Conservation (phyloP, 1,140 invertebrate genomes). For the Zaprionus gabonicus region DNA sequence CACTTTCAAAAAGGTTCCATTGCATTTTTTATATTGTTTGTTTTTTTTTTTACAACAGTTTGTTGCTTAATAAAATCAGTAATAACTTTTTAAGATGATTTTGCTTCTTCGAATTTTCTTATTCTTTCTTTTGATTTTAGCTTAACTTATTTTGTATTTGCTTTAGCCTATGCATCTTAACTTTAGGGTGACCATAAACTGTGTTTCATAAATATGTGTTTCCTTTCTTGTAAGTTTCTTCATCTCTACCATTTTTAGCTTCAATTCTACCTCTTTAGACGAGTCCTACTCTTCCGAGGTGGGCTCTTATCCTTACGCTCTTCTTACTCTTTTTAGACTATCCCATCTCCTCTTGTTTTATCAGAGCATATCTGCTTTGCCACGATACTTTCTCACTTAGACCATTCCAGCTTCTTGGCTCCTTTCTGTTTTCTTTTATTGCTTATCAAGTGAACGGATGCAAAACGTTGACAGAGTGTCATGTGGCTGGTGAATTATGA, state of each 20-base stretch:
- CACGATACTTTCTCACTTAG: background rate
- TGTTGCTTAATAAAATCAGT: background rate
- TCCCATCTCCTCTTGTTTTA: no score
- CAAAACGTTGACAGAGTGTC: constrained; percentile 75
- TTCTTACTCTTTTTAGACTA: background rate
- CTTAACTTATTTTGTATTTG: no score
- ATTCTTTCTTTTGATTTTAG: no score
- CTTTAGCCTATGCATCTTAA: no score
- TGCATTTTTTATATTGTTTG: background rate
- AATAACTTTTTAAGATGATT: background rate
- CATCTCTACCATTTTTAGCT: no score
- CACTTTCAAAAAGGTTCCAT: background rate
- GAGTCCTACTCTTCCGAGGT: no score
- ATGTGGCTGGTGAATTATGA: constrained; percentile 73
- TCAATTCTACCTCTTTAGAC: no score
- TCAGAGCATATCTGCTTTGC: no score
- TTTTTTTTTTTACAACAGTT: background rate
- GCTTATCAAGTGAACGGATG: constrained; percentile 51
- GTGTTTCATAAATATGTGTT: background rate
- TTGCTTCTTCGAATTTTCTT: no score
- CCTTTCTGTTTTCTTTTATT: constrained; percentile 37
- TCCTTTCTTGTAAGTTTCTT: no score
- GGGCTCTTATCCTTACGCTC: no score
- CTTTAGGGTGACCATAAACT: background rate
- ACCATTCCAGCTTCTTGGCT: background rate